These are phyloP conservation scores for Zelostemma sp. DNA, from an alignment of 1,140 invertebrate species.

Conservation along the genomic window DNA sequence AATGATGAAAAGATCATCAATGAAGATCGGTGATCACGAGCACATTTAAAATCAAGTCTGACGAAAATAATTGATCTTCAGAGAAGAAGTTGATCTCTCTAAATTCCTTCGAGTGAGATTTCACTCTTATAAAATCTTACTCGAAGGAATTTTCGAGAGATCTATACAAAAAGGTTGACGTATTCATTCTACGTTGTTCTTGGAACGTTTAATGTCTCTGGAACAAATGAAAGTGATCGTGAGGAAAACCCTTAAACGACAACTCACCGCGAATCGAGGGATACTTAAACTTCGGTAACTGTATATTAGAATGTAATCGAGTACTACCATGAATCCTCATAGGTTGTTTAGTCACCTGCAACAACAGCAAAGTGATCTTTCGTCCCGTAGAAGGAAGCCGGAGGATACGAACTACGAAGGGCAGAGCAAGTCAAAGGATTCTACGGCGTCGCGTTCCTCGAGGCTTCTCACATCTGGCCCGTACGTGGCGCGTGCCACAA, in stretches of 20 bases:
- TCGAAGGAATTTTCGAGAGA: no score
- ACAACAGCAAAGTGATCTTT: conserved; percentile 47
- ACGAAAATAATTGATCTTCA: no score
- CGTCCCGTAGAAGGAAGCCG: conserved; percentile 27
- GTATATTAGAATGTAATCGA: conserved; percentile 25
- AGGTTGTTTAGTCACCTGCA: conserved; percentile 43
- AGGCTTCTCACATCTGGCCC: conserved; percentile 48
- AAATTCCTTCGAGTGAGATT: no score
- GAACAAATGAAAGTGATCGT: no score
- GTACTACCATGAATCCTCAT: conserved; percentile 37
- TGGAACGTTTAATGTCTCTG: no score
- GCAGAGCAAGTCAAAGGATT: conserved; percentile 41
- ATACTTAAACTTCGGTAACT: conserved; percentile 19
- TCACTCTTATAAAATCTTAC: no score
- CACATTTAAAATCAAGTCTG: no score
- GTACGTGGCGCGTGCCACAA: conserved; percentile 44
- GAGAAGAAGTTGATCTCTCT: no score
- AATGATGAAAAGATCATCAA: no score
- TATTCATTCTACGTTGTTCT: no score
- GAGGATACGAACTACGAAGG: conserved; percentile 23
- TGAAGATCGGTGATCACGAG: no score
- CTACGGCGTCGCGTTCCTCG: conserved; percentile 16
- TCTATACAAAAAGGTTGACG: no score
- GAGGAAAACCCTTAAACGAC: conserved; percentile 20
- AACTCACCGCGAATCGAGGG: conserved; percentile 5